Base-by-base conservation (phyloP, 2,888 invertebrate genomes). In the Drosophila multiciliata region DNA sequence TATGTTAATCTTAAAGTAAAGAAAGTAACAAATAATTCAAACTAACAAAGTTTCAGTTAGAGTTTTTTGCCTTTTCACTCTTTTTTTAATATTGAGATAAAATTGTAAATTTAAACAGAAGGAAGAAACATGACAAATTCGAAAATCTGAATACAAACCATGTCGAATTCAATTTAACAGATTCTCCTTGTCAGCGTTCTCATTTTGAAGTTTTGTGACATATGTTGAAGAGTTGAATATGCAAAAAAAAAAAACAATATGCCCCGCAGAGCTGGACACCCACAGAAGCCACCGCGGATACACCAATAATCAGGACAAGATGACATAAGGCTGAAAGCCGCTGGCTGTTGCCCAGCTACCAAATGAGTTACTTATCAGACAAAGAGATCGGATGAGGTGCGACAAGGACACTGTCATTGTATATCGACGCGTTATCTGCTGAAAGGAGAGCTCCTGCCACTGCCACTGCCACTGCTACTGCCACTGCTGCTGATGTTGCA, bases 341-440 rank as follows among this genome's bases (percentile, higher is more conserved):
- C 36, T 6, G 32, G 36, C 57, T 45, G 29, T n/a, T 32, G 35
- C 17, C 33, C 57, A 52, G 60, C 57, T 23, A 59, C 33, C 69
- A 70, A 80, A 80, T 80, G 66, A 71, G 80, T 82, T 78, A 75
- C 80, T 82, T 82, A 79, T 74, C 75, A 45, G 54, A 66, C 64
- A 73, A 45, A 61, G 42, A 69, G 64, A 57, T 60, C 66, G 69
- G 76, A 75, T 72, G 84, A 64, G 67, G 59, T 63, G 66, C 58
- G 35, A 59, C 54, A 58, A 69, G 74, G 67, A 73, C 64, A 71
- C 62, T 82, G 71, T 59, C 66, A 33, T 57, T 74, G 73, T 73
- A 82, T 87, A 87, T 84, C 85, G 75, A 73, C 57, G 79, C 72
- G 74, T 69, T 88, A 86, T 83, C 83, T 85, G 12, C 59, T 42